phyloP scores from a whole-genome alignment of 2,888 invertebrate species.

The Dasysyrphus albostriatus region DNA sequence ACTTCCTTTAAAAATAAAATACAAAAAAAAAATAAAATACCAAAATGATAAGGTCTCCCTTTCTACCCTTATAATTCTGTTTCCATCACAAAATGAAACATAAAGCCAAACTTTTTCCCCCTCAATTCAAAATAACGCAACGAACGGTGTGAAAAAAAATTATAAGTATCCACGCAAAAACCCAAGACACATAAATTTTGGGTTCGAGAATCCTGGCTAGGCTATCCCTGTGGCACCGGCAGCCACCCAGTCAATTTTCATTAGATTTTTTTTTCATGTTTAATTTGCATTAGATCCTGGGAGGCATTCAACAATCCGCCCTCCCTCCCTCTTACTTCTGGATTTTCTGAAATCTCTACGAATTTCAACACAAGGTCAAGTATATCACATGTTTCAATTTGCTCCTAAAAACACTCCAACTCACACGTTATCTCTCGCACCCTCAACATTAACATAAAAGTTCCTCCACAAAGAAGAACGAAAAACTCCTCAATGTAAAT shows the following conservation, averaged over 20 bases:
- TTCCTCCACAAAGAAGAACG: constrained; percentile 45
- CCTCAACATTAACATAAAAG: constrained; percentile 43
- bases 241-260: constrained; percentile 68
- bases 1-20: neutral
- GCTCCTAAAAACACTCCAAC: constrained; percentile 65
- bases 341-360: constrained; percentile 16
- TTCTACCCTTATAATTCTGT: constrained; percentile 4
- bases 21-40: constrained; percentile 44
- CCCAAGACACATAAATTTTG: constrained; percentile 40
- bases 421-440: constrained; percentile 69
- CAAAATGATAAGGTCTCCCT: constrained; percentile 65
- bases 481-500: constrained; percentile 61
- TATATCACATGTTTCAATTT: constrained; percentile 75
- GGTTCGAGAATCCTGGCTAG: constrained; percentile 38
- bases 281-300: constrained; percentile 67
- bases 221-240: neutral
- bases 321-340: neutral
- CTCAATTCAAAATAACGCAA: constrained; percentile 2
- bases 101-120: constrained; percentile 48
- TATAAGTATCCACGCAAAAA: constrained; percentile 7
- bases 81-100: constrained; percentile 35
- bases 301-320: neutral
- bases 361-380: constrained; percentile 68
- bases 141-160: neutral
- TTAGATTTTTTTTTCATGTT: constrained; percentile 62